These are phyloP conservation scores for Ramphastos sulfuratus DNA, from an alignment of 2,113 vertebrate genomes.

Conservation along the genomic window DNA sequence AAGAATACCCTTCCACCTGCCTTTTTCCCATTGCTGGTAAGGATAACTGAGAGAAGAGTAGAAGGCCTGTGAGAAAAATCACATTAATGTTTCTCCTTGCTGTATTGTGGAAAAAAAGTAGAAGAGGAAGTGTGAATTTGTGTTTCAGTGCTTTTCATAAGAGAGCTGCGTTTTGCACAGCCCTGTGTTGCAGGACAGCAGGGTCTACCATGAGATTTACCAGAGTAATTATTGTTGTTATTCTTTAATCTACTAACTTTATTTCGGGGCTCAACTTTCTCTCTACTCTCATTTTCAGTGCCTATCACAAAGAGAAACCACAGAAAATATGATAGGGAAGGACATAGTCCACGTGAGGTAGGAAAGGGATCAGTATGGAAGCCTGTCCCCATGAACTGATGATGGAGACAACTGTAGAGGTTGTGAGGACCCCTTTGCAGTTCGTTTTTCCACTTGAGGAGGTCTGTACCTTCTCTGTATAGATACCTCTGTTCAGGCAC, in stretches of 20 bases:
- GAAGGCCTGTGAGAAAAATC: not conserved
- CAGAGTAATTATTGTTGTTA: not conserved
- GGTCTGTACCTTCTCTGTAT: not conserved
- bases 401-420: not conserved
- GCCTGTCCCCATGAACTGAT: not conserved
- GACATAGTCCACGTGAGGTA: not conserved
- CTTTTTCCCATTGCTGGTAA: not conserved
- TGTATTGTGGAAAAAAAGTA: not conserved
- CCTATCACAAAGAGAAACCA: not conserved
- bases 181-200: not conserved
- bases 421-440: accelerated
- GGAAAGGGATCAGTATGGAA: not conserved
- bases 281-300: not conserved
- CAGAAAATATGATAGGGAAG: not conserved
- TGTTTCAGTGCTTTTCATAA: not conserved
- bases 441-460: not conserved
- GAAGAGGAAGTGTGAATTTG: not conserved
- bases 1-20: not conserved
- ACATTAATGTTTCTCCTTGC: not conserved
- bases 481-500: not conserved
- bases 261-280: not conserved
- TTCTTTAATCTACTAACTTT: not conserved
- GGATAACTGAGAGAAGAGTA: not conserved
- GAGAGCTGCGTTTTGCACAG: not conserved
- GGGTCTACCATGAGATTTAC: not conserved